Evolutionary conservation across 2,888 invertebrate genomes (phyloP), one percentile per base, ranked within the genome.

Genomic region (Merodon equestris): DNA sequence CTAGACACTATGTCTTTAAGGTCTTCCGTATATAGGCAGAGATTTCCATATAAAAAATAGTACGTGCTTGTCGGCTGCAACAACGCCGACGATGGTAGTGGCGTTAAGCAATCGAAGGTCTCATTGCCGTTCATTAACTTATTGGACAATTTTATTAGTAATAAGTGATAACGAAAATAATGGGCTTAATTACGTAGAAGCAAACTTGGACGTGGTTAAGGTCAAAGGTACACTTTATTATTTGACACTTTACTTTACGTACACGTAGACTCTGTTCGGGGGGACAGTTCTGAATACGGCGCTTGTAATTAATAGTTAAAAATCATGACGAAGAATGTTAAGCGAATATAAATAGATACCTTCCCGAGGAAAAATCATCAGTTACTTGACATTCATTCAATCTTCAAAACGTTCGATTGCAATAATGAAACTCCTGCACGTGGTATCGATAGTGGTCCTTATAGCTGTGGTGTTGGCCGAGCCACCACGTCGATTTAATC

Each of bases 11-110:
- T 42, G 64, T 56, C 54, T 76, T 56, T 71, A 48, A 42, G 17
- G 13, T n/a, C 10, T 60, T 19, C 76, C 71, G 34, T 48, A 76
- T 58, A 56, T 9, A 45, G 76, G 50, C 42, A 12, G 38, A 66
- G 60, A 48, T 50, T 56, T 34, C 71, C 76, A 66, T 66, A 76
- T 60, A 18, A 17, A 36, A 44, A 40, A 36, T 56, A 13, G 42
- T 53, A 76, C 76, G 76, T 76, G 76, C 40, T 56, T 17, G 66
- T 58, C 76, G 17, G 51, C 36, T 38, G n/a, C 54, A 17, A 42
- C 45, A 48, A 27, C 27, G 27, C 3, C 27, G 27, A 27, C 27
- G 2, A 27, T 27, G 27, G 27, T 27, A 7, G 27, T 27, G 27
- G 27, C 27, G 27, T 27, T 27, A 27, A 27, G 27, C 27, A 27